Conservation (phyloP, 2,797 vertebrate species). For the Melanotaenia maccullochi region DNA sequence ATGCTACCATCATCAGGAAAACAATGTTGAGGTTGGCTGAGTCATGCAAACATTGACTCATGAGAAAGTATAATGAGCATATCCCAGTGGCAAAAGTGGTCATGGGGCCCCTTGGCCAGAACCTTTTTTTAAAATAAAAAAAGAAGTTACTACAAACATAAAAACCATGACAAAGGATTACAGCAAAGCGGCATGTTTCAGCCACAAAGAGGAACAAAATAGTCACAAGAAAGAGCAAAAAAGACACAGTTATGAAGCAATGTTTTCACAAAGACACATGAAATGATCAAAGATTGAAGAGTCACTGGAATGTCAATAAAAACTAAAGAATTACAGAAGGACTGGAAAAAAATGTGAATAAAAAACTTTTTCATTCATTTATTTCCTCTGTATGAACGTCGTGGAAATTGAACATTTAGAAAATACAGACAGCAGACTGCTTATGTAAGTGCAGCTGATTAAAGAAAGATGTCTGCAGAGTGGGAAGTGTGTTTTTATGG, state of each 20-base stretch:
- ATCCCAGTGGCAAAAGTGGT: background rate
- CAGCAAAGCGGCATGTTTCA: background rate
- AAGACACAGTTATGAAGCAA: background rate
- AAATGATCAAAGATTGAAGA: background rate
- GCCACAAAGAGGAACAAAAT: background rate
- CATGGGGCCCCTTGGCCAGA: background rate
- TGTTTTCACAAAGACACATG: background rate
- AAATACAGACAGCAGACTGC: slow-evolving; percentile 8
- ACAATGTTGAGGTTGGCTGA: background rate
- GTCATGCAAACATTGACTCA: background rate
- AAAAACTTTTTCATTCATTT: too few species aligned
- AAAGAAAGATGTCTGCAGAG: slow-evolving; percentile 34
- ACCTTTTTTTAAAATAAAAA: too few species aligned
- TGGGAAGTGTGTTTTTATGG: slow-evolving; percentile 45
- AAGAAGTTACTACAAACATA: background rate
- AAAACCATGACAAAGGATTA: background rate
- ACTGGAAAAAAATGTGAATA: too few species aligned
- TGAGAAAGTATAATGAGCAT: background rate
- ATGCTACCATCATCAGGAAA: slow-evolving; percentile 6
- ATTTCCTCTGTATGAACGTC: too few species aligned
- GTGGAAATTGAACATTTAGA: slow-evolving; percentile 2
- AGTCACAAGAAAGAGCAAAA: background rate
- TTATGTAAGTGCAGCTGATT: slow-evolving; percentile 36
- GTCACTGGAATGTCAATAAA: background rate
- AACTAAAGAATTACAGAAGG: background rate